Conservation (phyloP, 2,888 invertebrate genomes). For the Drosophila suboccidentalis region DNA sequence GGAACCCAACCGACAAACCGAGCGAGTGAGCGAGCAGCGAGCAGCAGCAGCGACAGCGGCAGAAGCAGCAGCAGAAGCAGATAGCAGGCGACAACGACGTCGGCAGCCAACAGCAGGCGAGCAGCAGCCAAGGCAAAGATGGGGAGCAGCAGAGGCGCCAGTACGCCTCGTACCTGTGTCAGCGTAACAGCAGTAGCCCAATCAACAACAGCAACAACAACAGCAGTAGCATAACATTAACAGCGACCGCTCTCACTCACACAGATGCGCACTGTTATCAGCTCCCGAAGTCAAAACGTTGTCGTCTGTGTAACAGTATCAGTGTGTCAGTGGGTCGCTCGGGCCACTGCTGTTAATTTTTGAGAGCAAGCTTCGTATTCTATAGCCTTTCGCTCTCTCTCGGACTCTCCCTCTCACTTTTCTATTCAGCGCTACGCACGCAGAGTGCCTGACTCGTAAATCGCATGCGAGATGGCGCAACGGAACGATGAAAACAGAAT, state of each 20-base stretch:
- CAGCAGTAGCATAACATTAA: conserved; percentile 45
- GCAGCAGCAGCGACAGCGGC: conserved; percentile 15
- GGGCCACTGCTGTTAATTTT: conserved; percentile 41
- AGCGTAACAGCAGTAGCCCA: conserved; percentile 41
- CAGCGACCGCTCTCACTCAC: conserved; percentile 43
- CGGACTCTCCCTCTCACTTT: conserved; percentile 15
- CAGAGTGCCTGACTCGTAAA: conserved; percentile 15
- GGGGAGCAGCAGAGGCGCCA: conserved; percentile 50
- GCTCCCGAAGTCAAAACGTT: conserved; percentile 36
- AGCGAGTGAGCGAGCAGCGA: conserved; percentile 16
- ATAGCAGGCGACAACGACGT: conserved; percentile 37
- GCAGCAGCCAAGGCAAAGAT: conserved; percentile 27
- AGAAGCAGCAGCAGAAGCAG: conserved; percentile 22
- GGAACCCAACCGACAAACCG: conserved; percentile 48
- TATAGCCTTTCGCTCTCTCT: conserved; percentile 20
- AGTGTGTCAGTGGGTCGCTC: conserved; percentile 79
- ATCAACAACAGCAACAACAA: conserved; percentile 43
- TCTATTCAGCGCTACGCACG: conserved; percentile 39
- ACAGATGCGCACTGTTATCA: conserved; percentile 67
- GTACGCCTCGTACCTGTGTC: conserved; percentile 59
- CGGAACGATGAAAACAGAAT: background rate
- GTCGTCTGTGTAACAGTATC: conserved; percentile 54
- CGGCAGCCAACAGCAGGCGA: conserved; percentile 44
- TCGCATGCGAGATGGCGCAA: conserved; percentile 48
- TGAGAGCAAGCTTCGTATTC: conserved; percentile 44